phyloP scores from a whole-genome alignment of 2,888 invertebrate genomes.

The Pimpla rufipes region DNA sequence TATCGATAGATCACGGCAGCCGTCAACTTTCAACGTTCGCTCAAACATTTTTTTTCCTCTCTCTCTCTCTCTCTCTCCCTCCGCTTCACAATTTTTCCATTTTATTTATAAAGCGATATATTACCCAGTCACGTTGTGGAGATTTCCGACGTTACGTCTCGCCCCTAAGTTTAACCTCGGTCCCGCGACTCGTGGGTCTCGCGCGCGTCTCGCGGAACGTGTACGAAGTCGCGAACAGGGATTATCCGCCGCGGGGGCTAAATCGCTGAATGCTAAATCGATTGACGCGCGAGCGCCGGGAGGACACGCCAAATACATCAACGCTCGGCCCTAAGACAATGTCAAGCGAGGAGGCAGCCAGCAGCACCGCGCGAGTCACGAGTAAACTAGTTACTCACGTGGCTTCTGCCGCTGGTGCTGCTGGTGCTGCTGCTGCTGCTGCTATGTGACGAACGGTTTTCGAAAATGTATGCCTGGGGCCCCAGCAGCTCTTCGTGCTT shows the following conservation, averaged over 20 bases:
- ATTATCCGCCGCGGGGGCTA: conserved; percentile 28
- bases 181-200: background rate
- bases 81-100: background rate
- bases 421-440: conserved; percentile 2
- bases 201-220: no score
- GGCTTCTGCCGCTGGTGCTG: conserved; percentile 14
- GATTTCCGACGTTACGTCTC: conserved; percentile 27
- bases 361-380: conserved; percentile 43
- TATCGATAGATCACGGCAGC: conserved; percentile 11
- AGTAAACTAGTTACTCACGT: conserved; percentile 58
- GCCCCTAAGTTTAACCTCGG: conserved; percentile 4
- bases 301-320: conserved; percentile 43
- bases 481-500: conserved; percentile 33
- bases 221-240: conserved; percentile 16
- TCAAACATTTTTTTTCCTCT: background rate
- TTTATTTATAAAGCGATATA: background rate
- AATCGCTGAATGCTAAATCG: conserved; percentile 58
- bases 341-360: conserved; percentile 29
- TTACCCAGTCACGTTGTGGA: conserved; percentile 24
- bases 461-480: conserved; percentile 66
- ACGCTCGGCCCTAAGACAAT: conserved; percentile 42
- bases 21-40: background rate
- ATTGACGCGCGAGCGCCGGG: conserved; percentile 37
- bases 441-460: conserved; percentile 61
- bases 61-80: background rate